Evolutionary conservation across 2,797 vertebrate genomes (phyloP).

Genomic region (Syngnathus acus): DNA sequence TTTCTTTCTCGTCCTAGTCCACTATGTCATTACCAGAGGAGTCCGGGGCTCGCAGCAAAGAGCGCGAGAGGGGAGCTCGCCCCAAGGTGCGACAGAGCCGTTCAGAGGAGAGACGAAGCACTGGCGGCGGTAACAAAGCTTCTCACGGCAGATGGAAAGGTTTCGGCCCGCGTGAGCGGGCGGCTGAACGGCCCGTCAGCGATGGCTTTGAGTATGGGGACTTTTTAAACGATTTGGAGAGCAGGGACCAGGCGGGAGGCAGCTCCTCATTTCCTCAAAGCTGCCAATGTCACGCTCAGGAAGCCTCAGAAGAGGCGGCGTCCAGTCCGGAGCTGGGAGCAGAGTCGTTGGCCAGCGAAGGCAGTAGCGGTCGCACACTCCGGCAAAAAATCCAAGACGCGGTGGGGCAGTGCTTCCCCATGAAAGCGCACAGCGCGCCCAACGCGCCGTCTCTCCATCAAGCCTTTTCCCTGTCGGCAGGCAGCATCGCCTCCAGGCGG

Average conservation of each 20-base stretch:
- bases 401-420: slow-evolving; percentile 80
- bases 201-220: slow-evolving; percentile 76
- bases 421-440: slow-evolving; percentile 62
- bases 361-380: slow-evolving; percentile 61
- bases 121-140: slow-evolving; percentile 52
- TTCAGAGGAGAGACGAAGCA: slow-evolving; percentile 71
- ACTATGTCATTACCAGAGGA: slow-evolving; percentile 68
- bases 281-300: slow-evolving; percentile 55
- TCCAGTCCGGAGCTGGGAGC: slow-evolving; percentile 29
- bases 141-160: slow-evolving; percentile 70
- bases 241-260: slow-evolving; percentile 38
- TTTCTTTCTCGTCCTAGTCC: slow-evolving; percentile 15
- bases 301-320: slow-evolving; percentile 48
- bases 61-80: slow-evolving; percentile 71
- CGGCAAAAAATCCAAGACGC: slow-evolving; percentile 81
- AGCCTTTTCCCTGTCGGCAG: slow-evolving; percentile 44
- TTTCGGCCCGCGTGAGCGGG: slow-evolving; percentile 37
- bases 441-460: slow-evolving; percentile 27
- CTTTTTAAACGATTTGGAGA: slow-evolving; percentile 55
- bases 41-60: slow-evolving; percentile 66
- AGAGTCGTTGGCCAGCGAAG: slow-evolving; percentile 45
- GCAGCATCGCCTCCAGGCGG: slow-evolving; percentile 59
- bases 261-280: slow-evolving; percentile 44
- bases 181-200: slow-evolving; percentile 66
- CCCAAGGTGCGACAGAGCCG: slow-evolving; percentile 76